Conservation (phyloP, 2,888 invertebrate genomes). For the Epistrophella euchroma region DNA sequence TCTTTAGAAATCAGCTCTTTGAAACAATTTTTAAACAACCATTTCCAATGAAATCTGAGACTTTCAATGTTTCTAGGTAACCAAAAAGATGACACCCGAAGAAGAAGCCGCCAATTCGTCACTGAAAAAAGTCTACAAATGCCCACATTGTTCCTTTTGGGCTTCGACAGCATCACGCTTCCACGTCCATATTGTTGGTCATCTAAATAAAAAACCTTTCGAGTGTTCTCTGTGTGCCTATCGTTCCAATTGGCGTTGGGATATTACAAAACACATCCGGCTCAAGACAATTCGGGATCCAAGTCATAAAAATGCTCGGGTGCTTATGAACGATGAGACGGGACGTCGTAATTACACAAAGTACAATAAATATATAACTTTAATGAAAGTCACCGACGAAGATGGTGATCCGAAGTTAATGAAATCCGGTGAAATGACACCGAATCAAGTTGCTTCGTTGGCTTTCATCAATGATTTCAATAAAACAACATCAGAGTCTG, state of each 20-base stretch:
- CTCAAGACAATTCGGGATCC: conserved; percentile 94
- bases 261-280: conserved; percentile 97
- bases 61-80: conserved; percentile 83
- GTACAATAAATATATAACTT: conserved; percentile 94
- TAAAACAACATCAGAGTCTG: conserved; percentile 78
- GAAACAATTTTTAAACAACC: conserved; percentile 62
- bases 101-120: conserved; percentile 87
- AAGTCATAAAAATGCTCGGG: conserved; percentile 91
- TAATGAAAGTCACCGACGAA: conserved; percentile 86
- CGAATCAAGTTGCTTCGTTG: conserved; percentile 84
- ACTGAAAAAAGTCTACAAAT: conserved; percentile 93
- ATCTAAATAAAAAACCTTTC: conserved; percentile 96
- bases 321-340: conserved; percentile 95
- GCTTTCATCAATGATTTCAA: conserved; percentile 85
- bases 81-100: conserved; percentile 87
- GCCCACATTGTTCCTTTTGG: conserved; percentile 96
- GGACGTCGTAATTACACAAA: conserved; percentile 96
- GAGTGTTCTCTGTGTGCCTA: conserved; percentile 97
- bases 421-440: conserved; percentile 84
- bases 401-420: conserved; percentile 84
- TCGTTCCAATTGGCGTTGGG: conserved; percentile 98
- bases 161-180: conserved; percentile 96
- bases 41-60: conserved; percentile 83
- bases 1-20: neutral
- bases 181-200: conserved; percentile 96